These are phyloP conservation scores for Selenia dentaria DNA, from an alignment of 2,888 invertebrate species.

Conservation along the genomic window DNA sequence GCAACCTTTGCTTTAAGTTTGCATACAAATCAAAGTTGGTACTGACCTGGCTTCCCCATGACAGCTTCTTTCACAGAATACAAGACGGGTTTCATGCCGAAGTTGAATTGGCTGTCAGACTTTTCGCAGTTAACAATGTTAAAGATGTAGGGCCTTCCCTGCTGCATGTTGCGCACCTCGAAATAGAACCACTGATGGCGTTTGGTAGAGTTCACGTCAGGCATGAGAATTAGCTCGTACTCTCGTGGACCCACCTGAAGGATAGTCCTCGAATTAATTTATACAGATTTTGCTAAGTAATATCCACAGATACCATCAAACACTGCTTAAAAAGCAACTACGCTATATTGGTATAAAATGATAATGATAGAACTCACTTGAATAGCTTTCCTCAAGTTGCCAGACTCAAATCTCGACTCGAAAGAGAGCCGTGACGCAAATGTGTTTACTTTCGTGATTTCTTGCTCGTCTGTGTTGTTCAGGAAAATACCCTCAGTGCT, in stretches of 20 bases:
- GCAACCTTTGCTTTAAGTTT: no score
- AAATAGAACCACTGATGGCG: constrained; percentile 97
- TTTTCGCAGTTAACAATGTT: constrained; percentile 96
- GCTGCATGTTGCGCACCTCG: constrained; percentile 92
- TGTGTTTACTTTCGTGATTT: constrained; percentile 66
- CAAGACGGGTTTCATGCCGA: constrained; percentile 94
- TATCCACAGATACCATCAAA: no score
- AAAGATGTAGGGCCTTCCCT: constrained; percentile 88
- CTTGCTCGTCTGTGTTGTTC: constrained; percentile 79
- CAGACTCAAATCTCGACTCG: constrained; percentile 94
- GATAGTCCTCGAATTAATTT: not conserved
- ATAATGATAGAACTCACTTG: constrained; percentile 87
- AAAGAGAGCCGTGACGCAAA: constrained; percentile 85
- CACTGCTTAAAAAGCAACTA: no score
- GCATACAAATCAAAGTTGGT: no score
- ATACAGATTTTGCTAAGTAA: no score
- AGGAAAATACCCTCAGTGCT: constrained; percentile 64
- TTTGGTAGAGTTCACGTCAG: constrained; percentile 91
- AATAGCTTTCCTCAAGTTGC: constrained; percentile 92
- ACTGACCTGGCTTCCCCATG: constrained; percentile 79
- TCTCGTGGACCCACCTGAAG: constrained; percentile 88
- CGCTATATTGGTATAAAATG: no score
- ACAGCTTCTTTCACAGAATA: constrained; percentile 92
- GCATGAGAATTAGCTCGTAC: constrained; percentile 92
- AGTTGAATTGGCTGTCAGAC: constrained; percentile 93